Percentiles rank a stretch among this genome's conserved stretches.
Conservation (phyloP, 2,888 invertebrate species). For the Caenorhabditis doughertyi region DNA sequence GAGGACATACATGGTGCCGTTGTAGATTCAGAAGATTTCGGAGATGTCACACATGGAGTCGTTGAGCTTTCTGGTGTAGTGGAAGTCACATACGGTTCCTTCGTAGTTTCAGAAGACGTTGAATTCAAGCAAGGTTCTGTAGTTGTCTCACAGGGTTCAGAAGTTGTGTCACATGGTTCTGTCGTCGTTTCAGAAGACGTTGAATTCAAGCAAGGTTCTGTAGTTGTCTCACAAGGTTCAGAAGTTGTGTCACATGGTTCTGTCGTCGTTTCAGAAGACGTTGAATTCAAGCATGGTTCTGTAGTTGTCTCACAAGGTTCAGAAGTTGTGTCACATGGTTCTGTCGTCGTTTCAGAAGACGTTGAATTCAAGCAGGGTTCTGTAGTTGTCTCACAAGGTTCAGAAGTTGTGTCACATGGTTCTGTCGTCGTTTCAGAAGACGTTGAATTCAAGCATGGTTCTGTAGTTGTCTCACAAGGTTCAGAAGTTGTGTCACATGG, state of each 20-base stretch:
- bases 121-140: conserved; percentile 1
- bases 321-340: no score
- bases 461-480: not conserved
- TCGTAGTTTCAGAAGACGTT: not conserved
- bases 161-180: not conserved
- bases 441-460: conserved; percentile 3
- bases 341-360: not conserved
- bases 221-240: not conserved
- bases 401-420: not conserved
- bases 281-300: conserved; percentile 1
- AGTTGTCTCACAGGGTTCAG: not conserved
- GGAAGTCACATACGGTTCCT: not conserved
- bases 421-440: not conserved
- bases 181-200: not conserved
- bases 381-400: not conserved
- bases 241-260: not conserved
- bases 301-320: not conserved
- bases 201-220: not conserved
- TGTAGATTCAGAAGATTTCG: no score
- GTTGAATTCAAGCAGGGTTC: not conserved
- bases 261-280: not conserved
- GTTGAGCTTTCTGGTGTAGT: not conserved
- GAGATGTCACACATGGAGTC: not conserved
- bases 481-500: not conserved
- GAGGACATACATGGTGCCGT: no score